Base-by-base conservation (phyloP, 2,113 vertebrate species). In the Micronisus gabar region DNA sequence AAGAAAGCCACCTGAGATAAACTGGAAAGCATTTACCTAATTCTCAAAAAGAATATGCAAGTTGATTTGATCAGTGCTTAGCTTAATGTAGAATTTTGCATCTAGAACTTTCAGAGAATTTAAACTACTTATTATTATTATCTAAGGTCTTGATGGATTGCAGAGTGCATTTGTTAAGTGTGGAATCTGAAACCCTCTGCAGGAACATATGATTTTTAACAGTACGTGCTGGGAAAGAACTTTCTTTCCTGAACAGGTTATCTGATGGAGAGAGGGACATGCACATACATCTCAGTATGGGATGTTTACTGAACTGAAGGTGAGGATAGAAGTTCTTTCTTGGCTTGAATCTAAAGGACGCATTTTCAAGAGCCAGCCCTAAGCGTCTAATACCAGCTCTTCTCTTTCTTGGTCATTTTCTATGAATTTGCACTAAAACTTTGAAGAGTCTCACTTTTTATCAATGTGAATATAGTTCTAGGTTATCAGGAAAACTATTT, bases 1-100 rank as follows among this genome's bases (percentile, higher is more conserved):
- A 95, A 94, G 67, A 96, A 95, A 97, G 81, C n/a, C 47, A 65
- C 70, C 53, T 94, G 67, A 96, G 80, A 97, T 96, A 97, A 98
- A 96, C 73, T 95, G 90, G 65, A 97, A 97, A 97, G 43, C 43
- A 80, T 97, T 97, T 97, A 97, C 87, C 43, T 72, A 56, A 45
- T 62, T 94, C 84, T 72, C 14, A 52, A 80, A 92, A 95, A 93
- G 30, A 97, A 93, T 76, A 73, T 15, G 4, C 36, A 72, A 84
- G 56, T 53, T 96, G 38, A 88, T 96, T 96, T 85, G 43, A 32
- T 58, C 72, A 58, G 18, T 90, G n/a, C 59, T 95, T 92, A 94
- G 72, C 11, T 96, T 90, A 86, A 91, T 48, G 74, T 65, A 30
- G 47, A 67, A 70, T 88, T 81, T 83, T 78, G 9, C 38, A 56